phyloP scores from a whole-genome alignment of 2,797 vertebrate species.

The Brotula barbata region DNA sequence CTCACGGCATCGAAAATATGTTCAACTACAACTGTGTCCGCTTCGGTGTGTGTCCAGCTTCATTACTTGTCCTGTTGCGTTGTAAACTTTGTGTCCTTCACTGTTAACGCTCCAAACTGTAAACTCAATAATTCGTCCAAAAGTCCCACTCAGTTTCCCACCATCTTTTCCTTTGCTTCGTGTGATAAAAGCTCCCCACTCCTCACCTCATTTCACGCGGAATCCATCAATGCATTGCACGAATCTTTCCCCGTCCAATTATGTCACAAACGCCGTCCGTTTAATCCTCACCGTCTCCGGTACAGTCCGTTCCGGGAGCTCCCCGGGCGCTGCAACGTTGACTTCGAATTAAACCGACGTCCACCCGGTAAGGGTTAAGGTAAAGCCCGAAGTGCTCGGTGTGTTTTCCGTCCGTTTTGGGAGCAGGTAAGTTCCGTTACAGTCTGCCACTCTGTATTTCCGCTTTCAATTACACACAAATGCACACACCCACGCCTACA shows the following conservation, averaged over 20 bases:
- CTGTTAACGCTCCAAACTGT: too few relatives aligned
- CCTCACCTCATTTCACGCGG: not conserved
- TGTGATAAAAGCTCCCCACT: not conserved
- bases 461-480: too few relatives aligned
- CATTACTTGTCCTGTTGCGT: not conserved
- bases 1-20: accelerated
- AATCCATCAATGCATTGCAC: not conserved
- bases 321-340: too few relatives aligned
- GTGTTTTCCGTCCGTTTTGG: not conserved
- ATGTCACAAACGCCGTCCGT: not conserved
- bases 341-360: too few relatives aligned
- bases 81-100: not conserved
- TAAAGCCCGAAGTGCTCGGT: not conserved
- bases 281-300: not conserved
- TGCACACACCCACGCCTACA: too few relatives aligned
- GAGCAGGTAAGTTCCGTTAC: not conserved
- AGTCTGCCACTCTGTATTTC: too few relatives aligned
- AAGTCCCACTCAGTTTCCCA: not conserved
- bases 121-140: not conserved
- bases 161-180: not conserved
- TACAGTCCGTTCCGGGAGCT: too few relatives aligned
- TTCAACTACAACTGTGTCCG: not conserved
- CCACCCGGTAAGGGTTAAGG: not conserved
- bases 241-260: not conserved
- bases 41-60: not conserved